phyloP scores from a whole-genome alignment of 2,888 invertebrate species.

The Sthenelais limicola region DNA sequence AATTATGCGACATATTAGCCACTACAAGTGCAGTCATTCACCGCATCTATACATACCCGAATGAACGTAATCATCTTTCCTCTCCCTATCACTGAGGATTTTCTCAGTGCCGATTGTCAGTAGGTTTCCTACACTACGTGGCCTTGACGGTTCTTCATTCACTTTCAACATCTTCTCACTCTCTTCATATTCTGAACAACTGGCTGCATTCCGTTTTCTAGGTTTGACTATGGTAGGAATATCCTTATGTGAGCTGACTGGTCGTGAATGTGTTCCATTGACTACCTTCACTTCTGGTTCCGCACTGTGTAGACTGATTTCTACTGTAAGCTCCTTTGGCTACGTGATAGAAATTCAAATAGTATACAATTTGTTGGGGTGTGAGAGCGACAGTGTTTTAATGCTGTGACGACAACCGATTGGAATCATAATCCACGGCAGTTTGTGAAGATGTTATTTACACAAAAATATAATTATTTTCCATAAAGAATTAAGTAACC shows the following conservation, averaged over 20 bases:
- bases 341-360: background rate
- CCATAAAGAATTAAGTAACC: background rate
- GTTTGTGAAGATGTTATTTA: too few species aligned
- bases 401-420: too few species aligned
- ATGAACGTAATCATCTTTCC: too few species aligned
- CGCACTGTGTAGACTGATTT: slow-evolving; percentile 13
- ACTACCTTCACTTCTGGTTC: background rate
- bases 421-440: too few species aligned
- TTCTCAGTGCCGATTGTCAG: too few species aligned
- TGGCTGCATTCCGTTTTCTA: slow-evolving; percentile 1
- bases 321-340: slow-evolving; percentile 10
- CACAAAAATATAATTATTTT: background rate
- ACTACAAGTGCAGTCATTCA: too few species aligned
- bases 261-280: background rate
- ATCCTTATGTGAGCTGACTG: too few species aligned
- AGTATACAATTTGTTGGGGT: too few species aligned
- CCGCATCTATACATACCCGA: too few species aligned
- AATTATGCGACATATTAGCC: too few species aligned
- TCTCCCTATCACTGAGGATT: too few species aligned
- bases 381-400: too few species aligned
- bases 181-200: slow-evolving; percentile 22
- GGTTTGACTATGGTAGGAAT: background rate
- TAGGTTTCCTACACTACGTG: slow-evolving; percentile 25
- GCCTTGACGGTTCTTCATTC: background rate
- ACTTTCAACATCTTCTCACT: slow-evolving; percentile 1